Evolutionary conservation across 1,140 invertebrate genomes (phyloP), one percentile per base, ranked within the genome.

Genomic region (Lutraria rhynchaena): DNA sequence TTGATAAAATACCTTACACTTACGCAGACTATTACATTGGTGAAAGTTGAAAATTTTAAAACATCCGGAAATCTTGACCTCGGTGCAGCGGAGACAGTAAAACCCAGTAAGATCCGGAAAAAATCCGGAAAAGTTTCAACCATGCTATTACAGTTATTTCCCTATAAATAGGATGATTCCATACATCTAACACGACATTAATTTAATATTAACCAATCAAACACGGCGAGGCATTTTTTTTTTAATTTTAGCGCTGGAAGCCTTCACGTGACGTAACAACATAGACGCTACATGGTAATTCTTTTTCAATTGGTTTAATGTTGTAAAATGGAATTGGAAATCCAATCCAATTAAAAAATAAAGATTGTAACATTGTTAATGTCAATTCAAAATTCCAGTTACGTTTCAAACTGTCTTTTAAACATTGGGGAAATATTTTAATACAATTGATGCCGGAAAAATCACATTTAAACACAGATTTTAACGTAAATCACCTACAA

Each of bases 401-500:
- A 15, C 60, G 37, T 67, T 29, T 65, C 35, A 13, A 46, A 44
- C 61, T 24, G 17, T 19, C 63, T 24, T 49, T 49, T 27, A 49
- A 67, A 24, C 63, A 46, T n/a, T 49, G 27, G 22, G 31, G 35
- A 22, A 67, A 15, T 49, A 15, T 41, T 41, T 41, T 41, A 41
- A 41, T 41, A 41, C 37, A 41, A 41, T 41, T 41, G 37, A 41
- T 41, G 15, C 37, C 37, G 37, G 37, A 15, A 41, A 41, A 41
- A 41, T 7, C 37, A 41, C n/a, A 15, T 41, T 41, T 41, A 41
- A 41, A 41, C 15, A 41, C 37, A 41, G 37, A 41, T n/a, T n/a
- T n/a, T n/a, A n/a, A n/a, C 46, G 61, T 65, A 65, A 67, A 67
- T 67, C 63, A 67, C 27, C 17, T 67, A 41, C 41, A 46, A 2